These are phyloP conservation scores for Corythoichthys intestinalis DNA, from an alignment of 2,113 vertebrate genomes.

Conservation along the genomic window DNA sequence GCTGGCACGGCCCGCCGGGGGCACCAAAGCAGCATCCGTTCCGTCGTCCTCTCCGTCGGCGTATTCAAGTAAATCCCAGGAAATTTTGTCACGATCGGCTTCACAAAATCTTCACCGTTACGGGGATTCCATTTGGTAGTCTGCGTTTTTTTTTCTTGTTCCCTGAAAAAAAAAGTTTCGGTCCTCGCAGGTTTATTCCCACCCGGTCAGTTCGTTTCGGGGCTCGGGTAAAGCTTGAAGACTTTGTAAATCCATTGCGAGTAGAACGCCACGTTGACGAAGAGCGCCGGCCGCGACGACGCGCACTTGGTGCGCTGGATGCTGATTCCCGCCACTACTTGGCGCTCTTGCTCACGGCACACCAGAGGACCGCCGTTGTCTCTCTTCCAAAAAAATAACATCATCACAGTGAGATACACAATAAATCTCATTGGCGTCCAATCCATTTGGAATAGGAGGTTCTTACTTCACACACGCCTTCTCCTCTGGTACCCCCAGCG, in stretches of 20 bases:
- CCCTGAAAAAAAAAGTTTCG: neutral
- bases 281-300: slow-evolving; percentile 84
- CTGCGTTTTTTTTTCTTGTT: neutral
- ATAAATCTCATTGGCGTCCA: neutral
- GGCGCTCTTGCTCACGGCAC: slow-evolving; percentile 87
- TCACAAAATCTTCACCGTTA: slow-evolving; percentile 7
- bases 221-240: slow-evolving; percentile 68
- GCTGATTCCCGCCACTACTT: slow-evolving; percentile 88
- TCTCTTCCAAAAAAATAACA: slow-evolving; percentile 63
- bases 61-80: slow-evolving; percentile 77
- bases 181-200: neutral
- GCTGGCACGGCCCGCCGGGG: slow-evolving; percentile 70
- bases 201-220: slow-evolving; percentile 56
- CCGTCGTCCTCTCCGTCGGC: neutral
- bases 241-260: slow-evolving; percentile 97
- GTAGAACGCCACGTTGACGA: slow-evolving; percentile 91
- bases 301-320: slow-evolving; percentile 91
- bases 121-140: neutral
- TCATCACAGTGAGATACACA: neutral
- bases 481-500: slow-evolving; percentile 81
- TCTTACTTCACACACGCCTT: slow-evolving; percentile 91
- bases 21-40: slow-evolving; percentile 35
- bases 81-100: slow-evolving; percentile 42
- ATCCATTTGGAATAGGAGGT: neutral
- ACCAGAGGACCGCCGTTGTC: slow-evolving; percentile 94